Conservation (phyloP, 1,140 invertebrate species). For the Portunus trituberculatus region DNA sequence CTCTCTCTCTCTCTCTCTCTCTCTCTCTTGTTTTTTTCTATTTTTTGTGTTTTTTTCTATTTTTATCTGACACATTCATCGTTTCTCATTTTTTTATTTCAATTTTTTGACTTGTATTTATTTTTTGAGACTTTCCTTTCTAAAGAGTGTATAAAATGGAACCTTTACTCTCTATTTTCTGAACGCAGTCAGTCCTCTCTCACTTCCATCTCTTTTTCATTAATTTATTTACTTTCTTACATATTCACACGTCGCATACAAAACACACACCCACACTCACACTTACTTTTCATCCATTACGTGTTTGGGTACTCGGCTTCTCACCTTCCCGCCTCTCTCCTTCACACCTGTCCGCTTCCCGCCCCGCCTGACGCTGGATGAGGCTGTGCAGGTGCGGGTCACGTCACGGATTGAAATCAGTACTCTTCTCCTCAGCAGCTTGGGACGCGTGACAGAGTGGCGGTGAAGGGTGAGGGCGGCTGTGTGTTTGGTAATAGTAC, state of each 20-base stretch:
- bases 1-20: no score
- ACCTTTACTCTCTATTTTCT: no score
- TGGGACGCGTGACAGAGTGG: background rate
- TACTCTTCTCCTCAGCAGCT: background rate
- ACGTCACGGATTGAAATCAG: background rate
- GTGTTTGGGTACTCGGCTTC: background rate
- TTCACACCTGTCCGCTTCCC: background rate
- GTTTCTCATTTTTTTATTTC: no score
- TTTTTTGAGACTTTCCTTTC: no score
- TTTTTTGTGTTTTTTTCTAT: no score
- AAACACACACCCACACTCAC: background rate
- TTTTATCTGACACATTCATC: no score
- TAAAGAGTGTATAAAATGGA: no score
- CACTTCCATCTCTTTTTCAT: no score
- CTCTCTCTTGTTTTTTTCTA: no score
- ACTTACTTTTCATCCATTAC: background rate
- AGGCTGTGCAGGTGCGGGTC: background rate
- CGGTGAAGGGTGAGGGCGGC: background rate
- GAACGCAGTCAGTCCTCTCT: no score
- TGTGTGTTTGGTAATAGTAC: background rate
- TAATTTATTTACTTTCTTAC: background rate
- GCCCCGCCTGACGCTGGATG: background rate
- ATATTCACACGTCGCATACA: background rate
- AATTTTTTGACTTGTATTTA: no score
- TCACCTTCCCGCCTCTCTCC: background rate